Base-by-base conservation (phyloP, 2,113 vertebrate genomes). In the Trichechus manatus region DNA sequence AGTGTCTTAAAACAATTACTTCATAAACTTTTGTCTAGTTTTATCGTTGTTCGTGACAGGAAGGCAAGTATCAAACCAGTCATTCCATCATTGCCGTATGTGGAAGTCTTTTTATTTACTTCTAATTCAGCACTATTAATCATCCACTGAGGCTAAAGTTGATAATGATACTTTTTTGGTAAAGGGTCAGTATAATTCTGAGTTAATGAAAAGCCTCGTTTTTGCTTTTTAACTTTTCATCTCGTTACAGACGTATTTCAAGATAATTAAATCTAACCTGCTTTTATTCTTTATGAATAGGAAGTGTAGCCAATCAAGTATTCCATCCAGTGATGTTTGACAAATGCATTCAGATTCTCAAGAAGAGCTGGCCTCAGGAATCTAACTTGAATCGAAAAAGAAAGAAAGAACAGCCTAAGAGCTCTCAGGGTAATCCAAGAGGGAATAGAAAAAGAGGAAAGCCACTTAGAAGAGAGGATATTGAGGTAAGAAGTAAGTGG, bases 311-410 rank as follows among this genome's bases (percentile, higher is more conserved):
- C 93, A 99, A 99, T 98, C 99, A 98, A 95, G 96, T 99, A 68
- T 99, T 99, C 96, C 99, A 99, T 83, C 99, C 99, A 20, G 98
- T 99, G 95, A 98, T 99, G 95, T 98, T 99, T 98, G 99, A 99
- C 89, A 99, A 99, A 3, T 99, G 99, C 56, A 95, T 99, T 97
- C 98, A 98, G 88, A 94, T 99, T 66, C 96, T 99, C n/a, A 98
- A 97, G 82, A 99, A 99, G 91, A 98, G 99, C 97, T 99, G 99
- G 99, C 99, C 99, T 83, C 98, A 98, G 36, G 97, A 98, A 3
- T 93, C 56, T 25, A 98, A 98, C 6, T 89, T 96, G 33, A 98
- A 96, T 75, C 99, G 98, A 95, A 99, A 99, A 93, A 99, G 99
- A 89, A 99, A 99, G 97, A 99, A 99, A 89, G 97, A 97, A 0